Evolutionary conservation across 2,888 invertebrate genomes (phyloP).

Genomic region (Pyrrhia umbra): DNA sequence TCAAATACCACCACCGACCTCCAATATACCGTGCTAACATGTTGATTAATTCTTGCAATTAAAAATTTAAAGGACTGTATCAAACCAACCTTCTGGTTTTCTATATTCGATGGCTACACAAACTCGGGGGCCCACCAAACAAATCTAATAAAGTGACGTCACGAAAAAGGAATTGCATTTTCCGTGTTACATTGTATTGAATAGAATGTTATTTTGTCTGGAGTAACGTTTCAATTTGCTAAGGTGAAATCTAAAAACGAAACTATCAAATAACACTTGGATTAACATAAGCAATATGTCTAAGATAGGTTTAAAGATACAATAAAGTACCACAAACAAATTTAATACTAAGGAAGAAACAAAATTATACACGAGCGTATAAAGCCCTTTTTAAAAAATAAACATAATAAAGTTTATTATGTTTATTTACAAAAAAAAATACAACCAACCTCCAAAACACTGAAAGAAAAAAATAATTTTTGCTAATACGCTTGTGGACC

Average conservation of each 20-base stretch:
- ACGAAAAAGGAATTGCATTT: slow-evolving; percentile 61
- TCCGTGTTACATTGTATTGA: slow-evolving; percentile 53
- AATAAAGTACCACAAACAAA: no score
- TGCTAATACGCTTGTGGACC: no score
- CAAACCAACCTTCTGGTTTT: slow-evolving; percentile 5
- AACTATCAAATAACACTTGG: slow-evolving; percentile 5
- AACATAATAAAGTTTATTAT: no score
- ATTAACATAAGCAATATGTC: no score
- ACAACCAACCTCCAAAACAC: no score
- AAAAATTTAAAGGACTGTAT: background rate
- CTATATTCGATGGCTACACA: background rate
- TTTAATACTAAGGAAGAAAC: no score
- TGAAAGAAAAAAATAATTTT: no score
- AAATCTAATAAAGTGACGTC: slow-evolving; percentile 67
- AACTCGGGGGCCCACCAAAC: slow-evolving; percentile 48
- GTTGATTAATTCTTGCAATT: background rate
- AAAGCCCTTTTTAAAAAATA: no score
- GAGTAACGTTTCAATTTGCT: slow-evolving; percentile 59
- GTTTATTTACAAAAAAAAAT: no score
- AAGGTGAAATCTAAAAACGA: slow-evolving; percentile 36
- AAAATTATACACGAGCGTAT: no score
- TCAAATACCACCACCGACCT: no score
- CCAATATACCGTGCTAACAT: background rate
- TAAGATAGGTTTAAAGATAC: no score
- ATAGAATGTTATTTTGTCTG: slow-evolving; percentile 53